Base-by-base conservation (phyloP, 1,140 invertebrate genomes). In the Diorhabda carinulata region DNA sequence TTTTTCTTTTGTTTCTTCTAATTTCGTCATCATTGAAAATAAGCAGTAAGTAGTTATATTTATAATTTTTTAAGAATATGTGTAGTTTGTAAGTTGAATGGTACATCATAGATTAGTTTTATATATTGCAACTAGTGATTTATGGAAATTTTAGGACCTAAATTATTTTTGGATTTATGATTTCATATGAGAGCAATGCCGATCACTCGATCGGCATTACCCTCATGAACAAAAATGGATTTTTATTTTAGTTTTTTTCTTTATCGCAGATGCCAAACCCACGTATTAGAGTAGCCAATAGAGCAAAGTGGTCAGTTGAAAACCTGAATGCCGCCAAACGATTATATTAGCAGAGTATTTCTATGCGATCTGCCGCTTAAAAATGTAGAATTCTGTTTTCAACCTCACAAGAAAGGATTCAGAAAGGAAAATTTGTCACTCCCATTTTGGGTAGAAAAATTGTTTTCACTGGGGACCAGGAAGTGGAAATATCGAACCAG, bases 301-400 rank as follows among this genome's bases (percentile, higher is more conserved):
- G 43, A 43, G 61, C 61, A 62, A 62, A 62, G 43, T 43, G 43
- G 61, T 62, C 7, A 42, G 43, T 62, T 61, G 59, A 7, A n/a
- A 61, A 41, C 7, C n/a, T 9, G 8, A 10, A 10, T 8, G 25
- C 25, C 25, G 25, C 25, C 25, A 25, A 25, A 25, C 25, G 25
- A 25, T n/a, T n/a, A n/a, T n/a, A n/a, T n/a, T n/a, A n/a, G n/a
- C n/a, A n/a, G n/a, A n/a, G n/a, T n/a, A n/a, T n/a, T n/a, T n/a
- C n/a, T 25, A 61, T 61, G 10, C 61, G 10, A 62, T 43, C 43
- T 42, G 41, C 42, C 10, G 42, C 61, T 43, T 43, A 44, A 62
- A 5, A 43, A 62, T 62, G 4, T 62, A 6, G 42, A 62, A 62
- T 62, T 62, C 61, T 9, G 7, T 62, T 62, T 62, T 25, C 61